Conservation (phyloP, 2,113 vertebrate genomes). For the Elaphurus davidianus region DNA sequence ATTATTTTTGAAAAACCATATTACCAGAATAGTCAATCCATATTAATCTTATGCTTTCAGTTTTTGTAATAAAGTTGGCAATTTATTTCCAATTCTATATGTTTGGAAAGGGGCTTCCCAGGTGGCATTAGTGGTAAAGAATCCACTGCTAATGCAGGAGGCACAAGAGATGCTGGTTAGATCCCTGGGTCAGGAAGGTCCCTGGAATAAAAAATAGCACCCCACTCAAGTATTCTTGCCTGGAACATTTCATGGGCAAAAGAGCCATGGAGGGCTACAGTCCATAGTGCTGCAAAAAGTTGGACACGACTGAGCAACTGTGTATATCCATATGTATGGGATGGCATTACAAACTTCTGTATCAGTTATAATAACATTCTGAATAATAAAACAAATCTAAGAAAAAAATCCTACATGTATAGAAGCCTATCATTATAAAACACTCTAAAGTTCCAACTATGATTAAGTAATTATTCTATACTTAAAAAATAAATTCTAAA, state of each 20-base stretch:
- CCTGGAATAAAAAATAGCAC: not conserved
- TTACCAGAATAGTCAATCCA: not conserved
- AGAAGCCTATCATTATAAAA: not conserved
- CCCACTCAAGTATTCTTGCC: not conserved
- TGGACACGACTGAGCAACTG: fast-evolving
- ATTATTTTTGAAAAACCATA: not conserved
- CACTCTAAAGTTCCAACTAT: not conserved
- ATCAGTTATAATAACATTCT: not conserved
- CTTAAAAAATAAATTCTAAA: not conserved
- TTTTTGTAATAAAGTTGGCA: not conserved
- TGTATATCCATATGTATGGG: not conserved
- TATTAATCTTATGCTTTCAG: not conserved
- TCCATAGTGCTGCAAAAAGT: not conserved
- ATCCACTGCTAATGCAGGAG: not conserved
- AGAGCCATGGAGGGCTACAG: not conserved
- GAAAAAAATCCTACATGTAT: not conserved
- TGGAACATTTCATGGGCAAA: not conserved
- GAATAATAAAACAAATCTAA: not conserved
- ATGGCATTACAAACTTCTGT: not conserved
- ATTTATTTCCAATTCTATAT: not conserved
- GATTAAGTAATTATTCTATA: not conserved
- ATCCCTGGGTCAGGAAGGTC: not conserved
- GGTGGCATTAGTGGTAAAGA: not conserved
- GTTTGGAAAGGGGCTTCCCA: not conserved
- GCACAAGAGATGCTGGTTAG: not conserved